Evolutionary conservation across 2,797 vertebrate species (phyloP).

Genomic region (Micromesistius poutassou): DNA sequence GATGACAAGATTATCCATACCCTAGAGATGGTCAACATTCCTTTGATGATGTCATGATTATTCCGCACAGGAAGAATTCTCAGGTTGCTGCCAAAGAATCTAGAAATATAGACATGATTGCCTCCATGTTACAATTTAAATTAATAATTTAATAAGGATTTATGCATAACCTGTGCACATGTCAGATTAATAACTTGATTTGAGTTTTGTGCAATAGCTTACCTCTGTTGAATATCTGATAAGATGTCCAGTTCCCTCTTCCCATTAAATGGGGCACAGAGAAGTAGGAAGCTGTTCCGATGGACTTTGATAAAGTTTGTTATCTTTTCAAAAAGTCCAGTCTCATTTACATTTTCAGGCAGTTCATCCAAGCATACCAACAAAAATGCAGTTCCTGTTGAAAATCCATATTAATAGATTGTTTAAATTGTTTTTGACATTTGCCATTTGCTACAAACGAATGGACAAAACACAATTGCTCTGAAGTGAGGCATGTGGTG

Average conservation of each 20-base stretch:
- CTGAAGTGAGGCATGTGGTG: no score
- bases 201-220: slow-evolving; percentile 20
- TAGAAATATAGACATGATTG: slow-evolving; percentile 40
- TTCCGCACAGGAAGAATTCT: slow-evolving; percentile 84
- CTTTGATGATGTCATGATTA: slow-evolving; percentile 75
- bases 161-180: background rate
- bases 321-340: slow-evolving; percentile 67
- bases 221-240: slow-evolving; percentile 86
- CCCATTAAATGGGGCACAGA: slow-evolving; percentile 79
- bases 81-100: slow-evolving; percentile 86
- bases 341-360: slow-evolving; percentile 61
- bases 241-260: slow-evolving; percentile 75
- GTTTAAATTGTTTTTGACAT: background rate
- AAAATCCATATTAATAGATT: background rate
- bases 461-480: no score
- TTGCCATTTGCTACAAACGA: background rate
- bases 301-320: slow-evolving; percentile 84
- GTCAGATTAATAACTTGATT: background rate
- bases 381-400: slow-evolving; percentile 86
- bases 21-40: slow-evolving; percentile 88
- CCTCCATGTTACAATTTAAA: slow-evolving; percentile 2
- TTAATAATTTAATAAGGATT: background rate
- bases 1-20: slow-evolving; percentile 54
- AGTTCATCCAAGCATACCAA: slow-evolving; percentile 76
- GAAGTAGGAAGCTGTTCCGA: slow-evolving; percentile 85